These are phyloP conservation scores for Acrocephalus kingi DNA, from an alignment of 2,113 vertebrate species.

Conservation along the genomic window DNA sequence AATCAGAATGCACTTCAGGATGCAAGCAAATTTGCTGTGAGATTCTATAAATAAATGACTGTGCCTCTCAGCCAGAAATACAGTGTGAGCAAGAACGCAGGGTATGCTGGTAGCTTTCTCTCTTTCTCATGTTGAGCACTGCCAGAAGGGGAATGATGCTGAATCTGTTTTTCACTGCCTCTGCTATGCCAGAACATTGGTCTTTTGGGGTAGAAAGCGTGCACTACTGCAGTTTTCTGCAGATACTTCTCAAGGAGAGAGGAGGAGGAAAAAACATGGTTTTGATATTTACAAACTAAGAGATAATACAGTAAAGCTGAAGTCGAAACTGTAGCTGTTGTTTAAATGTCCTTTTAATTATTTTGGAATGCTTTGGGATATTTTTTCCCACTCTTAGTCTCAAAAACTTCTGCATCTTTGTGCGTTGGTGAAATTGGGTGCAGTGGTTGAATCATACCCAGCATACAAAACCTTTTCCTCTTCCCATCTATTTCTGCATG, in stretches of 20 bases:
- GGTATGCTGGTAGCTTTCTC: neutral
- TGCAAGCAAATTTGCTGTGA: neutral
- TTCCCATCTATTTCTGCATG: neutral
- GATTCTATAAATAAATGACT: neutral
- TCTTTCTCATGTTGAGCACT: neutral
- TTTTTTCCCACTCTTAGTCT: neutral
- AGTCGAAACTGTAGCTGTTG: neutral
- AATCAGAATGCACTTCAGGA: neutral
- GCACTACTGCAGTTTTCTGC: neutral
- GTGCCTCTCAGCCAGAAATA: neutral
- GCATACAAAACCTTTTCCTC: neutral
- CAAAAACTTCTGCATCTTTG: neutral
- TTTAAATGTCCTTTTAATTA: neutral
- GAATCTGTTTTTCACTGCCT: neutral
- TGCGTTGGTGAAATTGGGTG: rapidly evolving
- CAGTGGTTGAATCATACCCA: neutral
- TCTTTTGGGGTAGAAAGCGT: neutral
- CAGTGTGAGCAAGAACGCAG: neutral
- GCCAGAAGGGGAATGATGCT: neutral
- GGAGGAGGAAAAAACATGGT: neutral
- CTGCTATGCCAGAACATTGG: neutral
- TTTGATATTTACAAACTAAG: neutral
- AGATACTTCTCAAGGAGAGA: neutral
- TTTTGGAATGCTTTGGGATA: neutral
- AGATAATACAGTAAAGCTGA: neutral